Evolutionary conservation across 2,113 vertebrate species (phyloP).

Genomic region (Dromiciops gliroides): DNA sequence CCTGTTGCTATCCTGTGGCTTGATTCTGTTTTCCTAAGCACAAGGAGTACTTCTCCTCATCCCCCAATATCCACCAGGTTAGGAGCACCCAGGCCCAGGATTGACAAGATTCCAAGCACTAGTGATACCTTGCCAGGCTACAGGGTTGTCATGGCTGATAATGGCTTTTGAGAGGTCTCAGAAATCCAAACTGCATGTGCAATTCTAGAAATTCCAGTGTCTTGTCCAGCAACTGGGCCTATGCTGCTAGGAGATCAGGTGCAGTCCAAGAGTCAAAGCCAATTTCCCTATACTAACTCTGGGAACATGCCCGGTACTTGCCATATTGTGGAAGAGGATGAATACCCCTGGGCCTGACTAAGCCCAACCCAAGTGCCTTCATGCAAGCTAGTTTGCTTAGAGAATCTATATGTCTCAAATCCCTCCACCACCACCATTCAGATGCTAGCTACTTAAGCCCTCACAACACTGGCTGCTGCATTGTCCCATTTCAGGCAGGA

Average conservation of each 20-base stretch:
- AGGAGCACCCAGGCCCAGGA: too few relatives aligned
- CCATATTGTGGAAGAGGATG: neutral
- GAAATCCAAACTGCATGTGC: too few relatives aligned
- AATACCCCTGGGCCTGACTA: neutral
- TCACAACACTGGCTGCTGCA: neutral
- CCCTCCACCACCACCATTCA: neutral
- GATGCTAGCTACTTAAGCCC: neutral
- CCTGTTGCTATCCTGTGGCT: too few relatives aligned
- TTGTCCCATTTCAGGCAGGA: neutral
- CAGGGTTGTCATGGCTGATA: too few relatives aligned
- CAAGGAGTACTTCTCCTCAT: neutral
- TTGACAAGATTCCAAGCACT: too few relatives aligned
- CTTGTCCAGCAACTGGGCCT: too few relatives aligned
- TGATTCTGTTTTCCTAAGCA: neutral
- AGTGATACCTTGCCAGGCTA: too few relatives aligned
- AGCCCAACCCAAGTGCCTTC: neutral
- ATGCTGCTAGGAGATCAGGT: too few relatives aligned
- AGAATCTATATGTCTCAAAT: neutral
- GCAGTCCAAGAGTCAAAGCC: neutral
- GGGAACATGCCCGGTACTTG: neutral
- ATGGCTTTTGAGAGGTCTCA: too few relatives aligned
- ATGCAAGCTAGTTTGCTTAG: neutral
- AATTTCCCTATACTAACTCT: neutral
- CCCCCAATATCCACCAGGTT: neutral
- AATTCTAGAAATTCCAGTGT: too few relatives aligned